Evolutionary conservation across 2,113 vertebrate species (phyloP).

Genomic region (Dipodomys ordii): DNA sequence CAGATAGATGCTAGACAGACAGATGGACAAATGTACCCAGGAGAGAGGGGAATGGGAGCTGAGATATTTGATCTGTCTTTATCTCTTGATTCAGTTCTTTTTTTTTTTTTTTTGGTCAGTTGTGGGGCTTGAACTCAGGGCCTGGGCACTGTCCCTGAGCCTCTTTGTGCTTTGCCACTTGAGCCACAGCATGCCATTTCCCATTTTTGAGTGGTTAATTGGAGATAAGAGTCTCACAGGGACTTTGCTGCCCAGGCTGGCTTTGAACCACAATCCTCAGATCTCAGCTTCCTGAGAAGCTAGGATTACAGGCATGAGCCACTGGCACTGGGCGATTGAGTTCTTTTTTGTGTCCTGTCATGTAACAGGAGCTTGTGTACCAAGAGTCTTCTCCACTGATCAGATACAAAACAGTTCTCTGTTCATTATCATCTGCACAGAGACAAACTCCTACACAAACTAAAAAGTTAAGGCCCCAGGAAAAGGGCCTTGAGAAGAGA

Average conservation of each 20-base stretch:
- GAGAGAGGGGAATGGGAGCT: not conserved
- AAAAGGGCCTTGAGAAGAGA: not conserved
- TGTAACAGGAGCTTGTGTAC: not conserved
- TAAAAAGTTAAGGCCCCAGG: not conserved
- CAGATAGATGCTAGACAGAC: not conserved
- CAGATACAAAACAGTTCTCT: not conserved
- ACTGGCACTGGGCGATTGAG: too few relatives aligned
- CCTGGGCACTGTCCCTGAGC: too few relatives aligned
- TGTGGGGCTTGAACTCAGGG: too few relatives aligned
- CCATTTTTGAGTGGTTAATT: too few relatives aligned
- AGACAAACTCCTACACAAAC: slow-evolving; percentile 25
- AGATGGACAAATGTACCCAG: not conserved
- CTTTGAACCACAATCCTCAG: not conserved
- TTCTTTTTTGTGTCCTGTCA: not conserved
- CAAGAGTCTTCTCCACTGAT: not conserved
- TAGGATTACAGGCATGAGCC: too few relatives aligned
- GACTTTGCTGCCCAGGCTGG: too few relatives aligned
- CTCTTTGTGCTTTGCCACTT: too few relatives aligned
- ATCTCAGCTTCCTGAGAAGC: not conserved
- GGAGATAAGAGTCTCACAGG: too few relatives aligned
- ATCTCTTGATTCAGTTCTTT: not conserved
- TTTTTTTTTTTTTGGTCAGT: too few relatives aligned
- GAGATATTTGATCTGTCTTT: not conserved
- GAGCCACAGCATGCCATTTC: too few relatives aligned
- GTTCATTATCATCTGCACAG: not conserved